Percentiles rank a stretch among this genome's conserved stretches.
Evolutionary conservation across 2,113 vertebrate species (phyloP).

Genomic region (Budorcas taxicolor): DNA sequence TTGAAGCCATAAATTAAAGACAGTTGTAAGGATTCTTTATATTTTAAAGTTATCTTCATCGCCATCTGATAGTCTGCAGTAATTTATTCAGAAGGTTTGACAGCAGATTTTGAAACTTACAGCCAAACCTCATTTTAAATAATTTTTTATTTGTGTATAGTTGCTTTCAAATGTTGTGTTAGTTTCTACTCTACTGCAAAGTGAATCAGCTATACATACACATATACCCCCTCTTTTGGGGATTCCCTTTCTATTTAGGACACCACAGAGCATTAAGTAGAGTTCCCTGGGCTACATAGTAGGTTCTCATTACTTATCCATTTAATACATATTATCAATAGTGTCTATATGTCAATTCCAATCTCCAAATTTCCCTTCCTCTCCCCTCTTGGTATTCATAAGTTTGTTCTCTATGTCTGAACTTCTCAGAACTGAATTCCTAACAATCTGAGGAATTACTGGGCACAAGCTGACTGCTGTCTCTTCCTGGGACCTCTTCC

Average conservation of each 20-base stretch:
- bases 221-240: background rate
- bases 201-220: background rate
- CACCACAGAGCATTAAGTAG: background rate
- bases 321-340: background rate
- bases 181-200: background rate
- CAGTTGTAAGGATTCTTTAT: background rate
- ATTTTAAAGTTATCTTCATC: background rate
- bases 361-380: background rate
- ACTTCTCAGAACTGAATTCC: background rate
- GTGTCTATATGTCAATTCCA: background rate
- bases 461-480: background rate
- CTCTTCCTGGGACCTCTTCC: background rate
- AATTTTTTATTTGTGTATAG: background rate
- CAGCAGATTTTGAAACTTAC: background rate
- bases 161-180: background rate
- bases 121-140: background rate
- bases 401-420: background rate
- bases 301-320: background rate
- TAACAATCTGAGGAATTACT: background rate
- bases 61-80: background rate
- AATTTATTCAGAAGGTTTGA: background rate
- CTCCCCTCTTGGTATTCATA: background rate
- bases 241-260: background rate
- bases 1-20: background rate
- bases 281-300: background rate